phyloP scores from a whole-genome alignment of 2,797 vertebrate species.

The Crenichthys baileyi region DNA sequence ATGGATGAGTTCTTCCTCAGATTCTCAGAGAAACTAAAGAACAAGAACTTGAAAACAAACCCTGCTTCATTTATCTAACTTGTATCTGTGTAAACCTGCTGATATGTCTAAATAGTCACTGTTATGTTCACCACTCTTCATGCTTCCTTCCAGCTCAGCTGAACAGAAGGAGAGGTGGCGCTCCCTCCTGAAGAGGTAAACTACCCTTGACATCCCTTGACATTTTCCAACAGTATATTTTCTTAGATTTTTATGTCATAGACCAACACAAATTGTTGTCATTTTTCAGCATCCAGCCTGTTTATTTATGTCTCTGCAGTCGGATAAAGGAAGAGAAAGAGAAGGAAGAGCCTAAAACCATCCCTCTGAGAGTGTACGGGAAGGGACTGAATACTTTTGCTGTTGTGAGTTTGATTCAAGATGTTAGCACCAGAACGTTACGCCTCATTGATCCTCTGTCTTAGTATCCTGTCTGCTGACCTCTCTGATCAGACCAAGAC shows the following conservation, averaged over 20 bases:
- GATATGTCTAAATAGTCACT: no score
- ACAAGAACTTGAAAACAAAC: no score
- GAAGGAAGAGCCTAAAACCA: constrained; percentile 90
- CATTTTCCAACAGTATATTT: not conserved
- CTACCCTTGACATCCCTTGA: not conserved
- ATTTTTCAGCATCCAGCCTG: not conserved
- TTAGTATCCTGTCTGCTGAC: not conserved
- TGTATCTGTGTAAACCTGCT: not conserved
- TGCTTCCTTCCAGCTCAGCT: constrained; percentile 79
- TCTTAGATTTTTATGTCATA: not conserved
- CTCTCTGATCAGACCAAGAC: constrained; percentile 85
- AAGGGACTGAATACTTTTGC: constrained; percentile 90
- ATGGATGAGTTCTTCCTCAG: not conserved
- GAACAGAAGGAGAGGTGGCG: constrained; percentile 88
- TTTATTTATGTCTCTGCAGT: constrained; percentile 65
- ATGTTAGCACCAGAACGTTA: no score
- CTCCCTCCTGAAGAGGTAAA: constrained; percentile 84
- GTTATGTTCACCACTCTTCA: not conserved
- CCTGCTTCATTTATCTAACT: no score
- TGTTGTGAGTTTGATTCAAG: constrained; percentile 84
- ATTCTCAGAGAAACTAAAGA: not conserved
- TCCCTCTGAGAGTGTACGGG: constrained; percentile 91
- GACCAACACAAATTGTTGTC: no score
- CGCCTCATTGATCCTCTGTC: not conserved
- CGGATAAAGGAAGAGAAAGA: constrained; percentile 93